These are phyloP conservation scores for Colletes gigas DNA, from an alignment of 1,140 invertebrate genomes.

Conservation along the genomic window DNA sequence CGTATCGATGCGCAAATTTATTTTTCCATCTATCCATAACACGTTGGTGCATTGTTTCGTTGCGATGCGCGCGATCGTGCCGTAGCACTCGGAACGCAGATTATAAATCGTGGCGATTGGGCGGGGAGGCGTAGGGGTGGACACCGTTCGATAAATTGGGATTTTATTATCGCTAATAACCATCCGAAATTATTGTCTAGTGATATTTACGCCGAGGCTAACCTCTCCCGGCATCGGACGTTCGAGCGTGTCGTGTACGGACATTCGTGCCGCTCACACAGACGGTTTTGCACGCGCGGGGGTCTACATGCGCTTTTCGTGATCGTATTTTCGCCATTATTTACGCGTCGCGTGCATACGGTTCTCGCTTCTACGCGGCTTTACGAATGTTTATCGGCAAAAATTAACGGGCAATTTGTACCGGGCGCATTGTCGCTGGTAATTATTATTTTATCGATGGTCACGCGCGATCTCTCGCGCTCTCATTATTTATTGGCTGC, in stretches of 20 bases:
- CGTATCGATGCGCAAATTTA: not conserved
- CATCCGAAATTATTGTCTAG: constrained; percentile 78
- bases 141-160: constrained; percentile 75
- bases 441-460: constrained; percentile 78
- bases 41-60: constrained; percentile 44
- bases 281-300: constrained; percentile 1
- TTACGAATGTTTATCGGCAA: constrained; percentile 78
- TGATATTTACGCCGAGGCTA: constrained; percentile 74
- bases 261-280: not conserved
- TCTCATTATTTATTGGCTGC: constrained; percentile 61
- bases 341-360: constrained; percentile 72
- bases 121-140: constrained; percentile 35
- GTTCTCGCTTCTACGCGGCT: constrained; percentile 61
- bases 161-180: constrained; percentile 80
- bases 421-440: constrained; percentile 71
- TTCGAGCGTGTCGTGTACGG: constrained; percentile 24
- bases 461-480: constrained; percentile 58
- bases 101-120: constrained; percentile 73
- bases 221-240: constrained; percentile 53
- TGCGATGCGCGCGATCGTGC: constrained; percentile 61
- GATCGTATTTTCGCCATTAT: constrained; percentile 75
- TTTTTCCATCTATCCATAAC: not conserved
- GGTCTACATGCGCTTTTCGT: constrained; percentile 50
- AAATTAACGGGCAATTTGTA: constrained; percentile 78
- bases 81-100: constrained; percentile 62